Evolutionary conservation across 2,888 invertebrate genomes (phyloP).

Genomic region (Drosophila koepferae): DNA sequence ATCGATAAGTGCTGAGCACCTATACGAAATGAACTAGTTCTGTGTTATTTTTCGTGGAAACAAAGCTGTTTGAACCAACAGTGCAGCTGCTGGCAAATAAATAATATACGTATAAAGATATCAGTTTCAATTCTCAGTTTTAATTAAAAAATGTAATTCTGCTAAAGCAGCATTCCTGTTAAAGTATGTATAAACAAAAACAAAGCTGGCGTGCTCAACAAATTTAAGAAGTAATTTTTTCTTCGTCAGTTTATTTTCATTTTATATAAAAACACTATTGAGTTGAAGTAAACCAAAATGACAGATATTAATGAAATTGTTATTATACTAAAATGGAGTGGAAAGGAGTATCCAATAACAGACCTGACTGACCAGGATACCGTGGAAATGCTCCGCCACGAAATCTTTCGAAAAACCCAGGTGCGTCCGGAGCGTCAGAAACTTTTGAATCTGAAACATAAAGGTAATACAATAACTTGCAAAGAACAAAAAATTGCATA

Average conservation of each 20-base stretch:
- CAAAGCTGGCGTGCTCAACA: neutral
- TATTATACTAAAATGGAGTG: slow-evolving; percentile 94
- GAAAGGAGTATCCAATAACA: slow-evolving; percentile 93
- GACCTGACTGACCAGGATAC: slow-evolving; percentile 92
- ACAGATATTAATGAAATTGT: slow-evolving; percentile 64
- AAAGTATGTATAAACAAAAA: slow-evolving; percentile 23
- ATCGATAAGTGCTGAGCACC: slow-evolving; percentile 6
- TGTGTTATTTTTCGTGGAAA: neutral
- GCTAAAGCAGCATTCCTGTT: slow-evolving; percentile 17
- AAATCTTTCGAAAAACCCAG: slow-evolving; percentile 94
- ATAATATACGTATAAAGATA: slow-evolving; percentile 28
- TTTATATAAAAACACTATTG: neutral
- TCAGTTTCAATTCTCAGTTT: slow-evolving; percentile 17
- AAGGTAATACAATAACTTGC: slow-evolving; percentile 87
- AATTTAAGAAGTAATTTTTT: neutral
- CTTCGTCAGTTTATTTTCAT: neutral
- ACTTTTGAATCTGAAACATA: slow-evolving; percentile 95
- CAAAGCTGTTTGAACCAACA: slow-evolving; percentile 23
- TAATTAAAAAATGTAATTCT: slow-evolving; percentile 3
- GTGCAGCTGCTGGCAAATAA: slow-evolving; percentile 49
- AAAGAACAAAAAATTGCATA: neutral
- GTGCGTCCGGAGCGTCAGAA: slow-evolving; percentile 97
- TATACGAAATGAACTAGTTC: slow-evolving; percentile 18
- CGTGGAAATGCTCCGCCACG: slow-evolving; percentile 91
- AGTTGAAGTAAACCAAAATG: slow-evolving; percentile 42